Conservation (phyloP, 37 sponge, comb jelly and placozoan genomes). For the Tethya wilhelma region DNA sequence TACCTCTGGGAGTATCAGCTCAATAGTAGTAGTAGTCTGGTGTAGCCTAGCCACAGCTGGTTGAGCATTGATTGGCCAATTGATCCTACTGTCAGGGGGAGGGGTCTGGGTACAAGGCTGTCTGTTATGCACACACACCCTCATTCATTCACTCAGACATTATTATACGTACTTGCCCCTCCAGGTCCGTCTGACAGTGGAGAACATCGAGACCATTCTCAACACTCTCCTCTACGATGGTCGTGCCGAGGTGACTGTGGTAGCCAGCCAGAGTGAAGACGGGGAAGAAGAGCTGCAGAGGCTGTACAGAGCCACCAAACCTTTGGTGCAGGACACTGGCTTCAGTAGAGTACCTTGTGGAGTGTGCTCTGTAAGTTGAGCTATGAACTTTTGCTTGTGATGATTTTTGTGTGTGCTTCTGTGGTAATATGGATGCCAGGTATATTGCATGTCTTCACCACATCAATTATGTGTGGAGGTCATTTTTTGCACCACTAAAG, state of each 20-base stretch:
- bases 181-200: conserved; percentile 64
- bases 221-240: conserved; percentile 91
- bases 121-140: no score
- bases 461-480: no score
- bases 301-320: conserved; percentile 56
- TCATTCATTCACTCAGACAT: no score
- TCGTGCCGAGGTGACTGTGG: conserved; percentile 58
- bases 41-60: no score
- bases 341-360: conserved; percentile 86
- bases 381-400: neutral
- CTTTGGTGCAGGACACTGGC: conserved; percentile 54
- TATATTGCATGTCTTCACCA: neutral
- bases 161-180: no score
- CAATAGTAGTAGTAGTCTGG: no score
- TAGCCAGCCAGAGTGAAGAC: neutral
- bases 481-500: no score
- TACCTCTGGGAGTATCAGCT: no score
- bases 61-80: no score
- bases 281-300: conserved; percentile 19
- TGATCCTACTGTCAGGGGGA: neutral
- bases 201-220: conserved; percentile 75
- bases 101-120: neutral
- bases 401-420: neutral
- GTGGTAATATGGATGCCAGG: neutral
- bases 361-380: conserved; percentile 86